Evolutionary conservation across 2,113 vertebrate species (phyloP), one percentile per base, ranked within the genome.

Genomic region (Odontophorus gujanensis): DNA sequence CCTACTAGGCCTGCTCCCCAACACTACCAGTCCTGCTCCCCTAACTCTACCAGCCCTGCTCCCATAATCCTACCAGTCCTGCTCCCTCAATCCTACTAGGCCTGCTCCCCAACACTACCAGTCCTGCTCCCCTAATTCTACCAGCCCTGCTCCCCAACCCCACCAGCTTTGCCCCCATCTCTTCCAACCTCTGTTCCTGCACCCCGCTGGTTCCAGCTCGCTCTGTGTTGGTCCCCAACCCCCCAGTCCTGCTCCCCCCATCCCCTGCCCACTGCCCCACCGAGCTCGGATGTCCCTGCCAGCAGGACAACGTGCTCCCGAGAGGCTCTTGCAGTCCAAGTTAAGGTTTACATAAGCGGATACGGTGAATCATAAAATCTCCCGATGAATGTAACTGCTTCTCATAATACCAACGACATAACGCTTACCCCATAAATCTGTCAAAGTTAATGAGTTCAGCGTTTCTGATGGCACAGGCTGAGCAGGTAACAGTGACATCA

Each of bases 281-380:
- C 38, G 0, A 16, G 82, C 59, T 43, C 53, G 11, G 67, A 58
- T 2, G 43, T 8, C 89, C 93, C 91, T 47, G 51, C 57, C 87
- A 32, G 82, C 63, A 36, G 89, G 42, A 67, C 86, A 45, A 17
- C 0, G 3, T 3, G 18, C 74, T 94, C 90, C 88, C 6, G 24
- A 30, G 77, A 40, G 2, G 82, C 86, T 61, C 82, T 36, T 24
- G 1, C 43, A 1, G 12, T 13, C 30, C 4, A 63, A 85, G 34
- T 48, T 58, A 5, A 83, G 89, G 67, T 93, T 93, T 84, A 92
- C 89, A 87, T 36, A 14, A 93, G 80, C 58, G 57, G 95, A 91
- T 75, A 82, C 45, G 26, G 69, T 96, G 87, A 93, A 92, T 96
- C 95, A 95, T 85, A 77, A 84, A 79, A 92, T 58, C 81, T 93